Evolutionary conservation across 2,888 invertebrate genomes (phyloP).

Genomic region (Aphelenchoides bicaudatus): DNA sequence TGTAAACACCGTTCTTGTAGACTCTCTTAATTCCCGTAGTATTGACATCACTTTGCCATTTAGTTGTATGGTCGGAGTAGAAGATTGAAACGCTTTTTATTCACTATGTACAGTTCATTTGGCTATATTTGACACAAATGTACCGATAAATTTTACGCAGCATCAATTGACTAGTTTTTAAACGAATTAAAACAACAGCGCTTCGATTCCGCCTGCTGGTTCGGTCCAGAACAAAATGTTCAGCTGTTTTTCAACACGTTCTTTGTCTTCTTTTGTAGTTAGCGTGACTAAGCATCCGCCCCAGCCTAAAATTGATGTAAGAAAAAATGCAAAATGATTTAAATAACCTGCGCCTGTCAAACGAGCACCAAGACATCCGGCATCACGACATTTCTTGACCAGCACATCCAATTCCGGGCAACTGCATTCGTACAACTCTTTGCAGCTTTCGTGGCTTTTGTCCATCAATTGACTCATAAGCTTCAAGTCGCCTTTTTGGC

Average conservation of each 20-base stretch:
- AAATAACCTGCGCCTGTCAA: constrained; percentile 93
- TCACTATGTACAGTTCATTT: too few relatives aligned
- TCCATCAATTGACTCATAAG: constrained; percentile 75
- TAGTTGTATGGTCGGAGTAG: too few relatives aligned
- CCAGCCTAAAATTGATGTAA: constrained; percentile 79
- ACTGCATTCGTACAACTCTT: constrained; percentile 39
- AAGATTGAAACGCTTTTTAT: too few relatives aligned
- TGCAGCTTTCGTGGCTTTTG: constrained; percentile 76
- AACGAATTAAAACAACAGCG: too few relatives aligned
- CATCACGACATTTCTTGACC: constrained; percentile 31
- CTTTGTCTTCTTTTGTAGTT: constrained; percentile 62
- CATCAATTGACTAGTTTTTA: too few relatives aligned
- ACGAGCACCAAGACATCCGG: constrained; percentile 73
- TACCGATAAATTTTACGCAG: too few relatives aligned
- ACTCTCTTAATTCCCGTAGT: background rate
- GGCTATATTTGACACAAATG: too few relatives aligned
- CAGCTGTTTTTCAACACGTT: constrained; percentile 25
- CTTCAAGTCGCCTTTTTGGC: constrained; percentile 60
- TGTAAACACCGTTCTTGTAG: background rate
- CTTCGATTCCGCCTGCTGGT: constrained; percentile 37
- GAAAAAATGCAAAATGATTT: background rate
- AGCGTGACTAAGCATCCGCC: constrained; percentile 92
- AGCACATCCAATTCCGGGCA: constrained; percentile 36
- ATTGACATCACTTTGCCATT: background rate
- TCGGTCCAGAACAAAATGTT: constrained; percentile 42